A percentile compares a stretch with the other conserved stretches of the same genome.
phyloP scores from a whole-genome alignment of 2,888 invertebrate species.

The Mermis nigrescens region DNA sequence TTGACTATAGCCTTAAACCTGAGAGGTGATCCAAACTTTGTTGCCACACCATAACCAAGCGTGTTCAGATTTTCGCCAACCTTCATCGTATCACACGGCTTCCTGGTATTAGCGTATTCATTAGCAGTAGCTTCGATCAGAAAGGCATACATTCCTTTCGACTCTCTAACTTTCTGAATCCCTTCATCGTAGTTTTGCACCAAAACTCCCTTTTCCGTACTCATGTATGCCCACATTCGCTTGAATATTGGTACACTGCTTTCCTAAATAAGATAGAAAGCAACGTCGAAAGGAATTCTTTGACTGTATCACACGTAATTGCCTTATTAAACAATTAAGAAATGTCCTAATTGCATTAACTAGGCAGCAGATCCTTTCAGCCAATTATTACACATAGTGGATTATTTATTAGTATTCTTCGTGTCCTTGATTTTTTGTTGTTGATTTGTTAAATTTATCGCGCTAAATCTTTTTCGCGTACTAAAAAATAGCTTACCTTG shows the following conservation, averaged over 20 bases:
- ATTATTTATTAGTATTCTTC: too few relatives aligned
- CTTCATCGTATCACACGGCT: slow-evolving; percentile 85
- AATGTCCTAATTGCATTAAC: too few relatives aligned
- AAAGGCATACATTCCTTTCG: slow-evolving; percentile 43
- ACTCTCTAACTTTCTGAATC: slow-evolving; percentile 18
- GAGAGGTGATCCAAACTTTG: slow-evolving; percentile 29
- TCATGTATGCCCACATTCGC: slow-evolving; percentile 13
- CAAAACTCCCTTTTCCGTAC: slow-evolving; percentile 6
- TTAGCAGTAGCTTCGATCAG: slow-evolving; percentile 44
- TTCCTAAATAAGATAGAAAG: slow-evolving; percentile 7
- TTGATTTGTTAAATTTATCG: too few relatives aligned
- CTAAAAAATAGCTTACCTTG: too few relatives aligned
- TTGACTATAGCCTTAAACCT: slow-evolving; percentile 4
- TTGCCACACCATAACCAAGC: slow-evolving; percentile 79
- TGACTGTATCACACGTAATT: too few relatives aligned
- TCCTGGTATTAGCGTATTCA: slow-evolving; percentile 63
- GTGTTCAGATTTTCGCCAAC: slow-evolving; percentile 44
- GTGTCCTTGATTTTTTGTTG: too few relatives aligned
- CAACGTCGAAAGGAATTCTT: too few relatives aligned
- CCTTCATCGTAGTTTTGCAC: slow-evolving; percentile 22
- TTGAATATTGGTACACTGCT: slow-evolving; percentile 6
- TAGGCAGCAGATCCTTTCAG: too few relatives aligned
- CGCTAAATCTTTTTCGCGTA: too few relatives aligned
- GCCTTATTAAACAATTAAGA: too few relatives aligned
- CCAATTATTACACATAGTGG: too few relatives aligned